A percentile compares a stretch with the other conserved stretches of the same genome.
These are phyloP conservation scores for Labroides dimidiatus DNA, from an alignment of 2,797 vertebrate genomes.

Conservation along the genomic window DNA sequence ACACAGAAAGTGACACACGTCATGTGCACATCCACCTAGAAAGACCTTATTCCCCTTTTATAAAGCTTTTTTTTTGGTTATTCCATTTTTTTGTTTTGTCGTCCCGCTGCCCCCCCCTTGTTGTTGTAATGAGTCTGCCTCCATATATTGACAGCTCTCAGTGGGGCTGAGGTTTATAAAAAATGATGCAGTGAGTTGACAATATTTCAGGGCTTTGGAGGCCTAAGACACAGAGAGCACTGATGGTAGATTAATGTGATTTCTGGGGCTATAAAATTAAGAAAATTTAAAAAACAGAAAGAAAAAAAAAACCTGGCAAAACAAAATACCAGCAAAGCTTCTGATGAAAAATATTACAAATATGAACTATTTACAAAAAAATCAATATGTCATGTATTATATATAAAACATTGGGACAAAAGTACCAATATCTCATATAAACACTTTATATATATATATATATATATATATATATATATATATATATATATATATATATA, in stretches of 20 bases:
- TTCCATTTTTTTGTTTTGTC: neutral
- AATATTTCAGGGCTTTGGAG: conserved; percentile 51
- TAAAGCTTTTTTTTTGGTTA: conserved; percentile 65
- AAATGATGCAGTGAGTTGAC: conserved; percentile 48
- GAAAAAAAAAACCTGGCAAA: conserved; percentile 62
- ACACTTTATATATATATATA: conserved; percentile 80
- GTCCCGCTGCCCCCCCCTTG: neutral
- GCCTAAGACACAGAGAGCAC: conserved; percentile 68
- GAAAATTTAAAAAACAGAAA: conserved; percentile 52
- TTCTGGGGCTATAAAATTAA: conserved; percentile 75
- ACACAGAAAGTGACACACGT: conserved; percentile 32
- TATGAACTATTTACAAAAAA: conserved; percentile 87
- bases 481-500: conserved; percentile 75
- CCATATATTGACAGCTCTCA: conserved; percentile 48
- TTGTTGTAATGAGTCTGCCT: conserved; percentile 38
- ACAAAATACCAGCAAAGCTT: conserved; percentile 81
- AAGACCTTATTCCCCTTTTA: conserved; percentile 59
- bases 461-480: too few species aligned
- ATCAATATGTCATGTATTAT: conserved; percentile 79
- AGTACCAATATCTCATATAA: conserved; percentile 82
- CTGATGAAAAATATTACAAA: conserved; percentile 85
- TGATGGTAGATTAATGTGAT: conserved; percentile 73
- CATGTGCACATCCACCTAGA: conserved; percentile 47
- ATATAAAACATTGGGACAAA: conserved; percentile 65
- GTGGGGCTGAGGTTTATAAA: conserved; percentile 30